These are phyloP conservation scores for Athetis lepigone DNA, from an alignment of 2,888 invertebrate genomes.

Conservation along the genomic window DNA sequence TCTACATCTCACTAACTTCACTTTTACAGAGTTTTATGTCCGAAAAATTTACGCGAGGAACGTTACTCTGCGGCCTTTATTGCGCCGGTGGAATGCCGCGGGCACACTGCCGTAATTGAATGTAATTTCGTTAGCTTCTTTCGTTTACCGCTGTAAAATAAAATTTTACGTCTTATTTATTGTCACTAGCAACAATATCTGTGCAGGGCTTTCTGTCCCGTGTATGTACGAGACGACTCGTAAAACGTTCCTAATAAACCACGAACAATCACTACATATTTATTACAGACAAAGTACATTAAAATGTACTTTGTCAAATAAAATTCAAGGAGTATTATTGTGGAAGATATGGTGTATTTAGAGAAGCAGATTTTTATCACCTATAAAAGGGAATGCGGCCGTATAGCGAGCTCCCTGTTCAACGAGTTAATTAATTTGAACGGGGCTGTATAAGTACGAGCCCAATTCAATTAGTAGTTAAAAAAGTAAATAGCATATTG, in stretches of 20 bases:
- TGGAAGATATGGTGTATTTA: conserved; percentile 62
- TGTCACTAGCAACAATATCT: conserved; percentile 85
- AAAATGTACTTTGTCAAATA: conserved; percentile 67
- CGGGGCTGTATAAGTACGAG: conserved; percentile 74
- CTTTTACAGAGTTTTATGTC: conserved; percentile 90
- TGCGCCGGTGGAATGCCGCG: conserved; percentile 84
- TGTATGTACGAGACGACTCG: conserved; percentile 73
- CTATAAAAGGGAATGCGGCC: conserved; percentile 73
- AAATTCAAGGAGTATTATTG: conserved; percentile 65
- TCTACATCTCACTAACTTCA: conserved; percentile 89
- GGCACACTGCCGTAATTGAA: conserved; percentile 87
- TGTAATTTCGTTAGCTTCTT: conserved; percentile 90
- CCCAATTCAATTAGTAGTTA: conserved; percentile 82
- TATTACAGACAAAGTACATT: too few species aligned
- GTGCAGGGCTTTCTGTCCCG: conserved; percentile 65
- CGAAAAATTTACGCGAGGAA: conserved; percentile 89
- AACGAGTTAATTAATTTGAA: conserved; percentile 80
- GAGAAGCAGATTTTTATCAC: conserved; percentile 72
- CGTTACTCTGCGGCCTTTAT: conserved; percentile 85
- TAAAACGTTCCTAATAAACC: conserved; percentile 77
- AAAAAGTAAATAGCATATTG: conserved; percentile 75
- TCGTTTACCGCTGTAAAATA: conserved; percentile 89
- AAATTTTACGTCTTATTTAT: conserved; percentile 90
- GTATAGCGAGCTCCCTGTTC: conserved; percentile 65
- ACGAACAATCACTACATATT: conserved; percentile 71